These are phyloP conservation scores for Gymnocheta viridis DNA, from an alignment of 2,888 invertebrate species.

Conservation along the genomic window DNA sequence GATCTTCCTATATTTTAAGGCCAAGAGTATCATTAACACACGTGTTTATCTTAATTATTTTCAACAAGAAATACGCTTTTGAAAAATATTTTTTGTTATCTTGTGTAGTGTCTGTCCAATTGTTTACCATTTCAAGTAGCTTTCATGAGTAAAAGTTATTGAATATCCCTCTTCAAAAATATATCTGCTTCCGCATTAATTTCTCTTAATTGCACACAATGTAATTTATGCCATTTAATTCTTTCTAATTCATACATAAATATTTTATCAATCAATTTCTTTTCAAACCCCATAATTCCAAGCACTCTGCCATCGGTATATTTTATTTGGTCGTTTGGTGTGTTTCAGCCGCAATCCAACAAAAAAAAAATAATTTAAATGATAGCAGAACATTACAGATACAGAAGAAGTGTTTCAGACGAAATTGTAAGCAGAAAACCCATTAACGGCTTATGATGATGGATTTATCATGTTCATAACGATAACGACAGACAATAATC, in stretches of 20 bases:
- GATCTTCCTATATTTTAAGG: no score
- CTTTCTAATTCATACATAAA: slow-evolving; percentile 13
- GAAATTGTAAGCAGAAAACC: slow-evolving; percentile 38
- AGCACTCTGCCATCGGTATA: neutral
- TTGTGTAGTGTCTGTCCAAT: no score
- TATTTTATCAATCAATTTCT: slow-evolving; percentile 36
- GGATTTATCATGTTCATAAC: slow-evolving; percentile 34
- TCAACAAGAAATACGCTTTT: no score
- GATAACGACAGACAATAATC: slow-evolving; percentile 3
- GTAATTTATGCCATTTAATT: neutral
- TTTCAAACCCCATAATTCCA: slow-evolving; percentile 13
- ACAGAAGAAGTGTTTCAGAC: slow-evolving; percentile 14
- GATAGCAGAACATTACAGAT: slow-evolving; percentile 24
- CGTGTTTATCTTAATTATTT: no score
- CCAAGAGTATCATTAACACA: no score
- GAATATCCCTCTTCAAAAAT: neutral
- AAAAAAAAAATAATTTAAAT: slow-evolving; percentile 34
- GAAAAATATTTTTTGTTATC: no score
- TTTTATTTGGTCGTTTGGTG: neutral
- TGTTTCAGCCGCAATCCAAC: slow-evolving; percentile 14
- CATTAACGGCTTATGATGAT: slow-evolving; percentile 54
- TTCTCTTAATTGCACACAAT: neutral
- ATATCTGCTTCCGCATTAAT: slow-evolving; percentile 20
- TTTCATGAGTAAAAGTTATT: neutral
- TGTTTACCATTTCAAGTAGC: no score